phyloP scores from a whole-genome alignment of 2,113 vertebrate species.

The Nannospalax galili region DNA sequence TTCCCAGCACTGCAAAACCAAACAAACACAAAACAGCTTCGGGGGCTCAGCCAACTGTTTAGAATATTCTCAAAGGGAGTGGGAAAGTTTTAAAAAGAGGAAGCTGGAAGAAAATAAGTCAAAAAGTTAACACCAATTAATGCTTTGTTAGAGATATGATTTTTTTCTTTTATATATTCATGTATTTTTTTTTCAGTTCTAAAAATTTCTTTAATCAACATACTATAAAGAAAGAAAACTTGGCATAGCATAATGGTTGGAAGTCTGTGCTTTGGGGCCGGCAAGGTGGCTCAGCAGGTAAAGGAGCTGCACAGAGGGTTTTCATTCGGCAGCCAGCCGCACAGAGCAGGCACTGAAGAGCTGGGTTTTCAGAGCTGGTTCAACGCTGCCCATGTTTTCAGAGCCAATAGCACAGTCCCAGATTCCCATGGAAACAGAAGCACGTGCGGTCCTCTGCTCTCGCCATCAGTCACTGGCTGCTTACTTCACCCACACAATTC shows the following conservation, averaged over 20 bases:
- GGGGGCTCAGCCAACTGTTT: not conserved
- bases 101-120: not conserved
- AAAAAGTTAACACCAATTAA: not conserved
- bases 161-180: not conserved
- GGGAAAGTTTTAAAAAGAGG: not conserved
- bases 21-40: not conserved
- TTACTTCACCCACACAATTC: not conserved
- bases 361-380: not conserved
- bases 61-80: not conserved
- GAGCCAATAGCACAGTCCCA: not conserved
- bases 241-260: too few relatives aligned
- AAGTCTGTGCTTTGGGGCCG: too few relatives aligned
- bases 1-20: not conserved
- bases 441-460: not conserved
- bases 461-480: not conserved
- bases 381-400: not conserved
- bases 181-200: too few relatives aligned
- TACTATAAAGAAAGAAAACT: too few relatives aligned
- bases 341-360: not conserved
- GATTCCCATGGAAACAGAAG: conserved; percentile 31
- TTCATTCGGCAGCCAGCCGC: not conserved
- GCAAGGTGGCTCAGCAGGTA: too few relatives aligned
- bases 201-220: too few relatives aligned
- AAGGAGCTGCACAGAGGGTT: not conserved
- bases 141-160: too few relatives aligned